phyloP scores from a whole-genome alignment of 2,888 invertebrate species.

The Cheilosia urbana region DNA sequence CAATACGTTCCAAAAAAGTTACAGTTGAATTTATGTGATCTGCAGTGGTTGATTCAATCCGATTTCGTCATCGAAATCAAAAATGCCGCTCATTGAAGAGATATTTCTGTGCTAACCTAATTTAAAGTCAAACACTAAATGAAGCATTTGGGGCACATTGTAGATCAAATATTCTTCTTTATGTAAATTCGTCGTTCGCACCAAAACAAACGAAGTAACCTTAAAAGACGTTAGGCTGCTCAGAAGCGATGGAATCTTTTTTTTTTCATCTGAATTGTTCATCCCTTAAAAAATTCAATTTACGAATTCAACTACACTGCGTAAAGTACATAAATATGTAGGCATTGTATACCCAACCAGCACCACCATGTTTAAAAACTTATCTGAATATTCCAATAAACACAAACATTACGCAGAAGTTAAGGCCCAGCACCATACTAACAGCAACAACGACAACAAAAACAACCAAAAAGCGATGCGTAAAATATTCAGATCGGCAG shows the following conservation, averaged over 20 bases:
- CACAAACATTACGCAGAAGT: constrained; percentile 78
- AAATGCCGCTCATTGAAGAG: neutral
- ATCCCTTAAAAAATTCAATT: constrained; percentile 58
- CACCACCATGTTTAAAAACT: constrained; percentile 77
- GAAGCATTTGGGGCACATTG: neutral
- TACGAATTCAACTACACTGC: constrained; percentile 39
- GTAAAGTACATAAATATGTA: constrained; percentile 41
- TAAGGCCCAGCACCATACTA: constrained; percentile 36
- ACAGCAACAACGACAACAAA: constrained; percentile 8
- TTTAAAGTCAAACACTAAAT: neutral
- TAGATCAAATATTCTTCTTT: constrained; percentile 27
- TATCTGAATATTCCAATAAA: constrained; percentile 83
- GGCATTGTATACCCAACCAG: constrained; percentile 14
- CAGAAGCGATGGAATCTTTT: neutral
- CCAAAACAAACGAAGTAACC: constrained; percentile 2
- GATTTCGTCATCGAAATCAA: neutral
- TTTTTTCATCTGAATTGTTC: constrained; percentile 40
- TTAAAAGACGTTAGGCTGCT: constrained; percentile 14
- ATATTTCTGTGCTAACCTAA: neutral
- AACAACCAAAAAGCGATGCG: constrained; percentile 46
- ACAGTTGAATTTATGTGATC: neutral
- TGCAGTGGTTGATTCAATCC: neutral
- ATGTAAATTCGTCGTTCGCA: constrained; percentile 19
- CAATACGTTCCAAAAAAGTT: constrained; percentile 22
- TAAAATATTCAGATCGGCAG: constrained; percentile 51